Conservation (phyloP, 1,140 invertebrate species). For the honey bee (Apis mellifera) region DNA sequence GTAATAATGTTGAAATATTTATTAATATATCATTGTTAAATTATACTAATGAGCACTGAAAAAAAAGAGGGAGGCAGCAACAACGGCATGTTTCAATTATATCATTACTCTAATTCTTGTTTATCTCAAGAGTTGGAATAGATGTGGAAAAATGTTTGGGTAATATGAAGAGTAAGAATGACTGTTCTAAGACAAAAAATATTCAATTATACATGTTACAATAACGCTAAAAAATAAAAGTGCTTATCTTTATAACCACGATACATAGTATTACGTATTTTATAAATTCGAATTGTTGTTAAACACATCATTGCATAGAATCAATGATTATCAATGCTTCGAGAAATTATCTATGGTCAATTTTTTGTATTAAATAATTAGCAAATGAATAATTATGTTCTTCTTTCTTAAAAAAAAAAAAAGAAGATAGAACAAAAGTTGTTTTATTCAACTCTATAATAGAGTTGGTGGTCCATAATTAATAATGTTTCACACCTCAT, state of each 20-base stretch:
- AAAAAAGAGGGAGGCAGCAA: constrained; percentile 26
- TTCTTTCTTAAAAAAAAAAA: constrained; percentile 49
- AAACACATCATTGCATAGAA: constrained; percentile 38
- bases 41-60: constrained; percentile 64
- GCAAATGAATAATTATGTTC: constrained; percentile 53
- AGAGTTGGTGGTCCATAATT: constrained; percentile 66
- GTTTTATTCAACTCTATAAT: constrained; percentile 53
- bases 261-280: constrained; percentile 62
- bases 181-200: constrained; percentile 41
- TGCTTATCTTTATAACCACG: constrained; percentile 64
- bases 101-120: constrained; percentile 34
- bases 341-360: constrained; percentile 53
- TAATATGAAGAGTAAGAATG: constrained; percentile 51
- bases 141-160: constrained; percentile 40
- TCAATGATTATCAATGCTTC: constrained; percentile 49
- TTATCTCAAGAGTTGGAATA: constrained; percentile 26
- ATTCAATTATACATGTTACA: constrained; percentile 66
- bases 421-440: constrained; percentile 46
- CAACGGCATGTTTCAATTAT: constrained; percentile 8
- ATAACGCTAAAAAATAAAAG: constrained; percentile 67
- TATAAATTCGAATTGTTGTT: constrained; percentile 56
- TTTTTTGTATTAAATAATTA: constrained; percentile 49
- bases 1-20: constrained; percentile 63
- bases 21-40: constrained; percentile 66
- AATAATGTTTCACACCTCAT: constrained; percentile 47